Percentiles rank a stretch among this genome's conserved stretches.
These are phyloP conservation scores for Grammomys surdaster DNA, from an alignment of 2,113 vertebrate genomes.

Conservation along the genomic window DNA sequence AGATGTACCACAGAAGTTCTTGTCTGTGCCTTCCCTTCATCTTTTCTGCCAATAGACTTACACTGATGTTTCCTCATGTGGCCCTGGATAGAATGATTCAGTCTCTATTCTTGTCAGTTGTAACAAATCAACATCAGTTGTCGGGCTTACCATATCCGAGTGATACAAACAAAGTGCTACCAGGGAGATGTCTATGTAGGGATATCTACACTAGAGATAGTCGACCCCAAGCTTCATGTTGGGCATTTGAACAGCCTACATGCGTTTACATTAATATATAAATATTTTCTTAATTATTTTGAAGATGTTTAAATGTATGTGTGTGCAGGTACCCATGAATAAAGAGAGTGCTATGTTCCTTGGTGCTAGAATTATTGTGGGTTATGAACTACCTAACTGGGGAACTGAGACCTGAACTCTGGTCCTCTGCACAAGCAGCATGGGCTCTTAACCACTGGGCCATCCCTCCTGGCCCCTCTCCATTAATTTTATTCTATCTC, in stretches of 20 bases:
- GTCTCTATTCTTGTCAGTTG: background rate
- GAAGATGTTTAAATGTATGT: background rate
- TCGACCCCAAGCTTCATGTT: background rate
- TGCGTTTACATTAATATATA: background rate
- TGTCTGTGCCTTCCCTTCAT: background rate
- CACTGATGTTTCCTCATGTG: background rate
- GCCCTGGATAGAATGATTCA: background rate
- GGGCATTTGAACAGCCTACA: background rate
- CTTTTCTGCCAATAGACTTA: background rate
- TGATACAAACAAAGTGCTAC: background rate
- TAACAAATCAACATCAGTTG: background rate
- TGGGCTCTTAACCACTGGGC: background rate
- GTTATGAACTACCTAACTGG: background rate
- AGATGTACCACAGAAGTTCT: too few species aligned
- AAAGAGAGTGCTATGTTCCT: too few species aligned
- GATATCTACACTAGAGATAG: background rate
- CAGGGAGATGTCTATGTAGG: background rate
- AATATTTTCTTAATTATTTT: background rate
- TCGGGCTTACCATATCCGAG: background rate
- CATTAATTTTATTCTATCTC: background rate
- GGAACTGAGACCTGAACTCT: background rate
- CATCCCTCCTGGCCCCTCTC: background rate
- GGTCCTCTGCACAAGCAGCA: background rate
- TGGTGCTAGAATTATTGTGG: background rate
- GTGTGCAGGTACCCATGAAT: background rate